Evolutionary conservation across 2,113 vertebrate genomes (phyloP), one percentile per base, ranked within the genome.

Genomic region (Chiloscyllium plagiosum): DNA sequence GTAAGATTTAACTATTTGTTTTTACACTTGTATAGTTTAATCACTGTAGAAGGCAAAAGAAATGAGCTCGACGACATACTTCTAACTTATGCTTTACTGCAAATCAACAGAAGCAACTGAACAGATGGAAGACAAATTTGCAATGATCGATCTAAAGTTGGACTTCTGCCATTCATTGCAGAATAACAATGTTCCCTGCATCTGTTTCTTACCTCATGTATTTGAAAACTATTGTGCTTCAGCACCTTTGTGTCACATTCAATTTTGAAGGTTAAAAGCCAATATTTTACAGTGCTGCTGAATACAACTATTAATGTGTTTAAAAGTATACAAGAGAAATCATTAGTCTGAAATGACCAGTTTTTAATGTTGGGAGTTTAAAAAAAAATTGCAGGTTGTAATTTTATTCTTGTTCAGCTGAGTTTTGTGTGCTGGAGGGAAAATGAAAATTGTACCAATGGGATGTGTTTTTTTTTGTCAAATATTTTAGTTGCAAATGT

Each of bases 121-220:
- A 22, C 12, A 42, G 93, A 94, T 26, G 66, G 66, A 93, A 50
- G 92, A 95, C 93, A 47, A 66, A 50, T 72, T 95, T 76, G 69
- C 68, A 72, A 70, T 69, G 68, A 95, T 72, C 24, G 22, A 95
- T 72, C 47, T 76, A 29, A 52, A 76, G 61, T 72, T 95, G 94
- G 92, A 33, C 72, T 69, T 95, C 52, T 42, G 93, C 93, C 93
- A 65, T 70, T 42, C 20, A 13, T 95, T 95, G 68, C 94, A 95
- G 94, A 37, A 52, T 95, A 72, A 69, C 68, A 72, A 76, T 95
- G 47, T 95, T 95, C 72, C 50, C 94, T 95, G 94, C 68, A 95
- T 95, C 97, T 97, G 97, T 97, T 97, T 97, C 97, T 97, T 97
- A 97, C 97, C 97, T 97, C 97, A 97, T 95, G 96, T 97, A 96